Percentiles rank a stretch among this genome's conserved stretches.
phyloP scores from a whole-genome alignment of 2,888 invertebrate genomes.

The Spodoptera picta region DNA sequence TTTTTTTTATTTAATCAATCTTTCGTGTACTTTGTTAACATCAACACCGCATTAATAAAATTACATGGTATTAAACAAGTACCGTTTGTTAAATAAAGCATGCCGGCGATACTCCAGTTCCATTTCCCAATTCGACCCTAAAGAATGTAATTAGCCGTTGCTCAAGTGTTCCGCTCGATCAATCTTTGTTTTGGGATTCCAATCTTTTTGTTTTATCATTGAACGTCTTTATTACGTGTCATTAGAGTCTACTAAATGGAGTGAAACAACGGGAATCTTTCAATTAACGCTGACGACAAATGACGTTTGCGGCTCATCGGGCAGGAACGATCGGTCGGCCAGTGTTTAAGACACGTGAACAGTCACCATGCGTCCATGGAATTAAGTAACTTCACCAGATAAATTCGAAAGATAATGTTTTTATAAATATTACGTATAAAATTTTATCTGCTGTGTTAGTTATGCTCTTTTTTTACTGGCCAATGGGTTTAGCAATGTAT shows the following conservation, averaged over 20 bases:
- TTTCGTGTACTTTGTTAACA: too few relatives aligned
- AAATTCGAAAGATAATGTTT: conserved; percentile 30
- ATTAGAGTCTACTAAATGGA: conserved; percentile 54
- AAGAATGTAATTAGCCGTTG: conserved; percentile 55
- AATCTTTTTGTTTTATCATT: conserved; percentile 54
- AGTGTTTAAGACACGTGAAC: conserved; percentile 4
- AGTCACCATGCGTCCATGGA: conserved; percentile 39
- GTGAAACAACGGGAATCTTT: conserved; percentile 61
- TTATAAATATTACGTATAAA: conserved; percentile 17
- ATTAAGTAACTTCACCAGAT: conserved; percentile 44
- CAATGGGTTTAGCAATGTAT: conserved; percentile 31
- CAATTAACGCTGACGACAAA: conserved; percentile 68
- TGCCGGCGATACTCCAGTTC: conserved; percentile 42
- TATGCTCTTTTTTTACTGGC: conserved; percentile 20
- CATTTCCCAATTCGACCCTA: conserved; percentile 43
- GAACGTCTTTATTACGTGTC: conserved; percentile 62
- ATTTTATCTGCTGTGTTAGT: conserved; percentile 8
- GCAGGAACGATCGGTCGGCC: conserved; percentile 54
- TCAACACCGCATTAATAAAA: conserved; percentile 18
- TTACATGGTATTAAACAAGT: conserved; percentile 24
- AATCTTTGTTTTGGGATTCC: conserved; percentile 57
- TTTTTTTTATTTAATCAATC: too few relatives aligned
- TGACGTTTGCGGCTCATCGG: conserved; percentile 68
- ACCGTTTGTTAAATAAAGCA: conserved; percentile 32
- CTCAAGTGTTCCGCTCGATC: conserved; percentile 45